Base-by-base conservation (phyloP, 2,888 invertebrate species). In the Conus canariensis region DNA sequence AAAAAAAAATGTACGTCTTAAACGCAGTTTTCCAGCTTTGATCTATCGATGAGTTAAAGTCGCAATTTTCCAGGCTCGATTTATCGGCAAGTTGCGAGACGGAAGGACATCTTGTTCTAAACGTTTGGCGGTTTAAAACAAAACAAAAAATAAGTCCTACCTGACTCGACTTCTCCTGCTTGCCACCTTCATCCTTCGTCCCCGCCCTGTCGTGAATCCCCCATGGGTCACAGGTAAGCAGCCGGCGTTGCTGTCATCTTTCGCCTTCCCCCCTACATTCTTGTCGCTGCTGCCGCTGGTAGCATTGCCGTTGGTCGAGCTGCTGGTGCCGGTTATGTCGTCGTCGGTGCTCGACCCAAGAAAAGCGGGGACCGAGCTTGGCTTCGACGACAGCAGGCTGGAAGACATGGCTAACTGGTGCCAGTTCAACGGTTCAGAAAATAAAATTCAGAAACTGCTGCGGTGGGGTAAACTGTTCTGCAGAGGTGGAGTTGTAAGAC, bases 231-330 rank as follows among this genome's bases (percentile, higher is more conserved):
- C 70, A 16, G 70, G 70, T 16, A 22, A 22, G 70, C 8, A 8
- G 70, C 8, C 16, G 19, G 70, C 70, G 19, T 1, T 16, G 60
- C 60, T 74, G 70, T 45, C 45, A 74, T 8, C 70, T 8, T 74
- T 74, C n/a, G 16, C 22, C 70, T 16, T 74, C 70, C 19, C 22
- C 70, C 2, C 22, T n/a, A 74, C 70, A 22, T 74, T 22, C 9
- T 30, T 80, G 58, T 83, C 58, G 58, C 22, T 83, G 83, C 83
- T 58, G 83, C 45, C 58, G 58, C 83, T 58, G 83, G 19, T 83
- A 12, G 19, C 14, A 22, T 14, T 83, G 83, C 58, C 58, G 30
- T 30, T 30, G 30, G 25, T 80, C 58, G 58, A 45, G 58, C 22
- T 74, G 70, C 56, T 83, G 58, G 22, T 83, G 83, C 22, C 19